A percentile compares a stretch with the other conserved stretches of the same genome.
Conservation (phyloP, 2,888 invertebrate genomes). For the Erebia palarica region DNA sequence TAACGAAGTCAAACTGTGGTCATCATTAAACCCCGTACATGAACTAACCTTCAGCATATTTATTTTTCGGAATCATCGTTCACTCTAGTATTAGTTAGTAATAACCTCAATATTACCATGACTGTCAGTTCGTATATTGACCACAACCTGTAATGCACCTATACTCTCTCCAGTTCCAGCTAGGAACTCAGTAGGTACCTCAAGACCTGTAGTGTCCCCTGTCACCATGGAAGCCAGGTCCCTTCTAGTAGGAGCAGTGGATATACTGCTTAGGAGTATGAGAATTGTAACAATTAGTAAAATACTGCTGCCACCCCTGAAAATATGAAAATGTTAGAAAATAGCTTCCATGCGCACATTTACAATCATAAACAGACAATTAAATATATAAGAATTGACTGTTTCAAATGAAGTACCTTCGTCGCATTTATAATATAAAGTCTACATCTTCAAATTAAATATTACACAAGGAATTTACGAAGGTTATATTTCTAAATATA, state of each 20-base stretch:
- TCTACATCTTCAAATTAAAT: too few species aligned
- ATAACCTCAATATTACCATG: conserved; percentile 72
- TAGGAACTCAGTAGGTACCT: conserved; percentile 64
- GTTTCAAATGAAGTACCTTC: too few species aligned
- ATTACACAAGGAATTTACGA: too few species aligned
- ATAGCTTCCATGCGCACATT: too few species aligned
- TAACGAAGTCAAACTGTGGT: too few species aligned
- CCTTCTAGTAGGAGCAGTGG: conserved; percentile 58
- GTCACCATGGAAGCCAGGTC: conserved; percentile 54
- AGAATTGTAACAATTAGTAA: conserved; percentile 46
- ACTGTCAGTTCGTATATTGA: conserved; percentile 73
- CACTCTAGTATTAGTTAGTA: conserved; percentile 53
- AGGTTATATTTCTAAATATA: too few species aligned
- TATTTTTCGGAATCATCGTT: background rate
- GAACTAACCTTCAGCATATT: too few species aligned
- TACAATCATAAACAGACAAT: too few species aligned
- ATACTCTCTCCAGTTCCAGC: conserved; percentile 60
- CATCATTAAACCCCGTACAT: too few species aligned
- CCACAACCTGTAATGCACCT: conserved; percentile 68
- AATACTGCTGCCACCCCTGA: conserved; percentile 57
- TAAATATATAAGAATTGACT: too few species aligned
- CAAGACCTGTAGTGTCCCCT: conserved; percentile 68
- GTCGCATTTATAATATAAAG: too few species aligned
- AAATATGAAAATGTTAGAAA: conserved; percentile 37
- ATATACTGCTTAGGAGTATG: conserved; percentile 48